Percentiles rank a stretch among this genome's conserved stretches.
Evolutionary conservation across 2,113 vertebrate species (phyloP).

Genomic region (Hiodon alosoides): DNA sequence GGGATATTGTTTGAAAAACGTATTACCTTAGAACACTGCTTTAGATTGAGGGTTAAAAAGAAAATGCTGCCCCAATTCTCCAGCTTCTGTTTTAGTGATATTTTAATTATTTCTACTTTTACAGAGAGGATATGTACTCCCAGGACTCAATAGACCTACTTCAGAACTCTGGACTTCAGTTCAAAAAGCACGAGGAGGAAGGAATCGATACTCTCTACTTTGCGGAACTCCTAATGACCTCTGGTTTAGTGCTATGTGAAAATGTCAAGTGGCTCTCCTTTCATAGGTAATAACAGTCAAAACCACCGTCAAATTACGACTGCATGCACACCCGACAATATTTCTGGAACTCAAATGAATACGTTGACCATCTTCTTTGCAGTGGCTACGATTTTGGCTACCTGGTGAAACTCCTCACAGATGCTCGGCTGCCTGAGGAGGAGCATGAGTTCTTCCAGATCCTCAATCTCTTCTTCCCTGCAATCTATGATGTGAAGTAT

Average conservation of each 20-base stretch:
- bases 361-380: not conserved
- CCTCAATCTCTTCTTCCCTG: conserved; percentile 93
- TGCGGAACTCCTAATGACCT: conserved; percentile 95
- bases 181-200: conserved; percentile 95
- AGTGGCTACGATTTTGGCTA: conserved; percentile 98
- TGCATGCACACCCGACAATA: not conserved
- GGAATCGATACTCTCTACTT: conserved; percentile 96
- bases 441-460: conserved; percentile 98
- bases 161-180: conserved; percentile 93
- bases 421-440: conserved; percentile 88
- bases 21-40: too few relatives aligned
- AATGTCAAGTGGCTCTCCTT: conserved; percentile 97
- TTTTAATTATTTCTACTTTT: conserved; percentile 1
- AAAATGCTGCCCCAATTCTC: too few relatives aligned
- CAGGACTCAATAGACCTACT: conserved; percentile 97
- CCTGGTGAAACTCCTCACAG: conserved; percentile 94
- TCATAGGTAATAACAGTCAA: conserved; percentile 72
- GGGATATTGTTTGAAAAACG: not conserved
- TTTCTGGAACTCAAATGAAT: not conserved
- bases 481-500: conserved; percentile 97
- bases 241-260: conserved; percentile 92
- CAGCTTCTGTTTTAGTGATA: not conserved
- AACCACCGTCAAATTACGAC: not conserved
- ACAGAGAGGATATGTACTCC: conserved; percentile 97
- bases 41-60: too few relatives aligned